These are phyloP conservation scores for Probosciger aterrimus DNA, from an alignment of 2,113 vertebrate species.

Conservation along the genomic window DNA sequence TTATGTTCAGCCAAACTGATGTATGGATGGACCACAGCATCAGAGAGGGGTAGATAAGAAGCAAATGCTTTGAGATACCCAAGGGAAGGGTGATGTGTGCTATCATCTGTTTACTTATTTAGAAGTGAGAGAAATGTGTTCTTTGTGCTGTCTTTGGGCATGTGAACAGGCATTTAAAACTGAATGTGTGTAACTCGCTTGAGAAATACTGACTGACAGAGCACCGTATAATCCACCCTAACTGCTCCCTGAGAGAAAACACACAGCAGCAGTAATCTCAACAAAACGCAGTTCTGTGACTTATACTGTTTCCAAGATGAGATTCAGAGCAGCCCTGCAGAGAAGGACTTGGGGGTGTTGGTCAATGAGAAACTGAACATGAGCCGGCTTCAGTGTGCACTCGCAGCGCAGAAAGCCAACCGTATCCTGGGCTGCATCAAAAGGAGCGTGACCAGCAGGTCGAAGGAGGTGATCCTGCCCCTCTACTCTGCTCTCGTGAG, in stretches of 20 bases:
- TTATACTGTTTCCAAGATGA: not conserved
- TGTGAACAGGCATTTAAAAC: not conserved
- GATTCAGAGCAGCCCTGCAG: too few relatives aligned
- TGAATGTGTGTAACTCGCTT: not conserved
- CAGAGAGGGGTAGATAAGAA: not conserved
- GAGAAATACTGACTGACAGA: not conserved
- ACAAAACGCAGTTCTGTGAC: not conserved
- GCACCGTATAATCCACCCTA: not conserved
- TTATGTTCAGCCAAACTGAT: not conserved
- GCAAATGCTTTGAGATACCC: not conserved
- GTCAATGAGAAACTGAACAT: too few relatives aligned
- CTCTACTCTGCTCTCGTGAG: too few relatives aligned
- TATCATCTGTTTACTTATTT: not conserved
- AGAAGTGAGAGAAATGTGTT: not conserved
- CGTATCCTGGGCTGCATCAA: too few relatives aligned
- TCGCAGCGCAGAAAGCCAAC: too few relatives aligned
- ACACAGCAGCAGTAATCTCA: not conserved
- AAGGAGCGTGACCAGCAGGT: too few relatives aligned
- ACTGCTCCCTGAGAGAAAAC: constrained; percentile 1
- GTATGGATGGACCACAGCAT: not conserved
- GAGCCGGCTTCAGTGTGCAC: too few relatives aligned
- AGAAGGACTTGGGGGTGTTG: too few relatives aligned
- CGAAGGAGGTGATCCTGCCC: too few relatives aligned
- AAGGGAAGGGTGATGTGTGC: not conserved
- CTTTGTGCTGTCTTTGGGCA: not conserved